Conservation (phyloP, 1,140 invertebrate species). For the Listronotus oregonensis region DNA sequence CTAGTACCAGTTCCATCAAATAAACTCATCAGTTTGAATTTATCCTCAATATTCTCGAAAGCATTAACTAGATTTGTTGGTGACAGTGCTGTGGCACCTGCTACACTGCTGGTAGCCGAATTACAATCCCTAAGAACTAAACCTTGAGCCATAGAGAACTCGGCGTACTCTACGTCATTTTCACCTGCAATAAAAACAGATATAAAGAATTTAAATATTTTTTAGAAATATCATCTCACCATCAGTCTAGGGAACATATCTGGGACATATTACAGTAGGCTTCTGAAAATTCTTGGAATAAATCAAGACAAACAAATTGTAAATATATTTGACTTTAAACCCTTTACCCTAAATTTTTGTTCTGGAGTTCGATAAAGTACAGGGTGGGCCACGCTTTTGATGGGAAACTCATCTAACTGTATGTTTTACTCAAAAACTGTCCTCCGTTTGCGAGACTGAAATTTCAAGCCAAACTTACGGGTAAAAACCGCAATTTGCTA, state of each 20-base stretch:
- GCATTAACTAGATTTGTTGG: slow-evolving; percentile 32
- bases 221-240: slow-evolving; percentile 10
- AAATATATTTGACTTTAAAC: no score
- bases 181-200: slow-evolving; percentile 60
- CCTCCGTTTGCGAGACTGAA: no score
- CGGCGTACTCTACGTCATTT: slow-evolving; percentile 75
- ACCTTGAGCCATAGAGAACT: slow-evolving; percentile 61
- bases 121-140: slow-evolving; percentile 48
- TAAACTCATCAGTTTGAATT: slow-evolving; percentile 46
- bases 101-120: slow-evolving; percentile 25
- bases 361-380: no score
- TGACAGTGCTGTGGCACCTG: slow-evolving; percentile 39
- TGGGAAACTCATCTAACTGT: no score
- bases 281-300: neutral
- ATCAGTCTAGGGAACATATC: neutral
- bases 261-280: neutral
- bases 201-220: slow-evolving; percentile 14
- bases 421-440: no score
- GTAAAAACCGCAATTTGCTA: no score
- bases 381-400: no score
- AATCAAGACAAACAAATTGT: neutral
- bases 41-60: slow-evolving; percentile 50
- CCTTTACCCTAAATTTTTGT: no score
- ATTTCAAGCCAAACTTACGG: no score
- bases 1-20: slow-evolving; percentile 37